These are phyloP conservation scores for Iphiclides podalirius DNA, from an alignment of 2,888 invertebrate species.

Conservation along the genomic window DNA sequence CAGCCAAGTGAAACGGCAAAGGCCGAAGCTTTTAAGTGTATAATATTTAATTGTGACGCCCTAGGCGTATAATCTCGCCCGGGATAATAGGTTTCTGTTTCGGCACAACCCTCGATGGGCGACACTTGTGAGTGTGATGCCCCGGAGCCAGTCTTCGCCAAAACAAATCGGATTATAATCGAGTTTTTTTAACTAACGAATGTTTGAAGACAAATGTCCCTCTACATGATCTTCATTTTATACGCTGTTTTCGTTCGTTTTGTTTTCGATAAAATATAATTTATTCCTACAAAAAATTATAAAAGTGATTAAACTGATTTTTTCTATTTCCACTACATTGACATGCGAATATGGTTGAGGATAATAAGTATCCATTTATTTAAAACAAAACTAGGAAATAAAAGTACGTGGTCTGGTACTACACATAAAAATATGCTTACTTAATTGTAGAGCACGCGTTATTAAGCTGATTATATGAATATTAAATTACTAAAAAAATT, in stretches of 20 bases:
- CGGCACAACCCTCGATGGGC: slow-evolving; percentile 73
- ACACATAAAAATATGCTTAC: no score
- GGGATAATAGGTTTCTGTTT: slow-evolving; percentile 81
- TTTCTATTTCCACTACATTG: no score
- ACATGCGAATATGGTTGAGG: no score
- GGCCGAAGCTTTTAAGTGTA: slow-evolving; percentile 81
- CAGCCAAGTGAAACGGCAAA: slow-evolving; percentile 80
- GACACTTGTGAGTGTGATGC: slow-evolving; percentile 75
- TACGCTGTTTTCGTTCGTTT: slow-evolving; percentile 1
- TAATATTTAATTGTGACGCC: slow-evolving; percentile 81
- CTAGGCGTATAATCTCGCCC: slow-evolving; percentile 81
- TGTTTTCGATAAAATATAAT: no score
- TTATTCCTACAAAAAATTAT: neutral
- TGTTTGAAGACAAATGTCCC: slow-evolving; percentile 40
- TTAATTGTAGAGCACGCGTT: no score
- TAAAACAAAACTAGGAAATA: no score
- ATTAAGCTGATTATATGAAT: no score
- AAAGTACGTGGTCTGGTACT: no score
- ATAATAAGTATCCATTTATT: no score
- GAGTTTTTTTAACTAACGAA: slow-evolving; percentile 67
- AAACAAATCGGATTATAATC: slow-evolving; percentile 77
- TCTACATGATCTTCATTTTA: slow-evolving; percentile 22
- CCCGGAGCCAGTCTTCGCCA: slow-evolving; percentile 68
- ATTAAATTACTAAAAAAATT: no score
- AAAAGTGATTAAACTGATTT: no score